These are phyloP conservation scores for Epinotia bilunana DNA, from an alignment of 2,888 invertebrate species.

Conservation along the genomic window DNA sequence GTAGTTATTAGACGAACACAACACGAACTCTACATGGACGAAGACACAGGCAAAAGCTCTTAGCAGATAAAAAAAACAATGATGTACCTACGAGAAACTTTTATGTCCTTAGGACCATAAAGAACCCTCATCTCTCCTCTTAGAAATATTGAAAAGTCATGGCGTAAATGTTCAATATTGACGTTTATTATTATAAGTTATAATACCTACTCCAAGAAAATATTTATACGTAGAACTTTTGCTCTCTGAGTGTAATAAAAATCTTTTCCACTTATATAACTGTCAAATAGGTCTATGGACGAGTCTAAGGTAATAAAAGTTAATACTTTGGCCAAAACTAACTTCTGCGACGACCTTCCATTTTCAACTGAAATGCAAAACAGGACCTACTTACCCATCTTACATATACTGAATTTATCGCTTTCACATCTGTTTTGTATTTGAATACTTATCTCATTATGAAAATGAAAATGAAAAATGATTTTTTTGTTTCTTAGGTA, in stretches of 20 bases:
- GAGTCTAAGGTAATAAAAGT: constrained; percentile 4
- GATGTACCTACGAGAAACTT: not conserved
- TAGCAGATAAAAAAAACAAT: constrained; percentile 9
- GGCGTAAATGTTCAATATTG: constrained; percentile 28
- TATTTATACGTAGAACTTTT: constrained; percentile 12
- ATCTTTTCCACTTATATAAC: not conserved
- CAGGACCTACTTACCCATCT: not conserved
- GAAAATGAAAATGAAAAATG: too few relatives aligned
- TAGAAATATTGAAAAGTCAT: constrained; percentile 32
- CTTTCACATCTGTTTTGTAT: not conserved
- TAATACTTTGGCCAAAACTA: not conserved
- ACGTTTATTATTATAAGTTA: constrained; percentile 15
- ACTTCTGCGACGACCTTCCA: not conserved
- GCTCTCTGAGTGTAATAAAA: not conserved
- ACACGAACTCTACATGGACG: too few relatives aligned
- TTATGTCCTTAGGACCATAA: constrained; percentile 15
- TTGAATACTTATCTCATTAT: too few relatives aligned
- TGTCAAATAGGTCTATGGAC: not conserved
- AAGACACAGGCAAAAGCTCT: not conserved
- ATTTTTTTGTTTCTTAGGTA: too few relatives aligned
- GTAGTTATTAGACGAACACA: too few relatives aligned
- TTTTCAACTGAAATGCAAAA: not conserved
- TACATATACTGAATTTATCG: too few relatives aligned
- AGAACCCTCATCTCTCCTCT: constrained; percentile 14
- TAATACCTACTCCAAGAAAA: not conserved